Evolutionary conservation across 1,140 invertebrate species (phyloP).

Genomic region (Drosophila navojoa): DNA sequence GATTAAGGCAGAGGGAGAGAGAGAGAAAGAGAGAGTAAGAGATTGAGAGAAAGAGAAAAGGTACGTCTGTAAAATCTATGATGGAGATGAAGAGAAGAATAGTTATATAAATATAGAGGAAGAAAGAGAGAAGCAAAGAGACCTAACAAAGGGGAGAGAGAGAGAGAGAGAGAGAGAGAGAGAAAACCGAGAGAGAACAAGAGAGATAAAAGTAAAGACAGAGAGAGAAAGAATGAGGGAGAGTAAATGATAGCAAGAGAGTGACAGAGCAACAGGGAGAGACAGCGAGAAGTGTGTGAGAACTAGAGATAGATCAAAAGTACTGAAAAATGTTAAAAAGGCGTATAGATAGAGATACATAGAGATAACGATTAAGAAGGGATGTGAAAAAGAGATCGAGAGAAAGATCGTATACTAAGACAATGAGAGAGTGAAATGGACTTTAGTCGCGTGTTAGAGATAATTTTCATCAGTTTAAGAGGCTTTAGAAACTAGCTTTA

Average conservation of each 20-base stretch:
- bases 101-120: background rate
- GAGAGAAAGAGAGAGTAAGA: background rate
- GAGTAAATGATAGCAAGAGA: background rate
- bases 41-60: background rate
- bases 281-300: background rate
- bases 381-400: too few relatives aligned
- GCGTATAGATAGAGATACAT: too few relatives aligned
- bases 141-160: background rate
- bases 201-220: background rate
- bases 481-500: too few relatives aligned
- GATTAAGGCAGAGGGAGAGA: background rate
- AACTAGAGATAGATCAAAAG: background rate
- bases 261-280: background rate
- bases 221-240: background rate
- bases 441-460: too few relatives aligned
- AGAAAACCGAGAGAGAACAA: background rate
- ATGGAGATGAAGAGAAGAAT: too few relatives aligned
- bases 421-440: too few relatives aligned
- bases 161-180: background rate
- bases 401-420: too few relatives aligned
- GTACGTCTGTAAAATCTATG: background rate
- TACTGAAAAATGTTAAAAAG: too few relatives aligned
- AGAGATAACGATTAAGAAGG: too few relatives aligned
- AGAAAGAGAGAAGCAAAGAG: background rate
- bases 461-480: too few relatives aligned